Conservation (phyloP, 2,888 invertebrate species). For the Hypena proboscidalis region DNA sequence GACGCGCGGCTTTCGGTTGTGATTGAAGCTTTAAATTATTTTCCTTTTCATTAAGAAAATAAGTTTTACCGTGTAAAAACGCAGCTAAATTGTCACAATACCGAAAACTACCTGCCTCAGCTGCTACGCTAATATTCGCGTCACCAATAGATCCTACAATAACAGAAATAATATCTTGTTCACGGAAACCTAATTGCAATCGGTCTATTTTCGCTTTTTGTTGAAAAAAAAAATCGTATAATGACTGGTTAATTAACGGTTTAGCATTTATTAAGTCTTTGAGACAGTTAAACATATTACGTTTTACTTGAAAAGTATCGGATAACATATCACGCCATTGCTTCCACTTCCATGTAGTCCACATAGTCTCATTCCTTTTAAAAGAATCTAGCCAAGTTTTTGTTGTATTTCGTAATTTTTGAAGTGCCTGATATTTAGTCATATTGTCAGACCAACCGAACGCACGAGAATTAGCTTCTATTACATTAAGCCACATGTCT, state of each 20-base stretch:
- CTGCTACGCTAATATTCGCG: neutral
- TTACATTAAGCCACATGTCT: conserved; percentile 29
- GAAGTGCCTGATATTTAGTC: conserved; percentile 5
- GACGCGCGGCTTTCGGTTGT: neutral
- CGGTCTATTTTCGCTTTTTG: conserved; percentile 4
- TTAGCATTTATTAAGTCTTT: conserved; percentile 5
- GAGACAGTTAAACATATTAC: conserved; percentile 2
- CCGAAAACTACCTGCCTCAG: neutral
- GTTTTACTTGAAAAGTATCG: conserved; percentile 20
- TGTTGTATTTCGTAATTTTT: conserved; percentile 2
- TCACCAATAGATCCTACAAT: conserved; percentile 8
- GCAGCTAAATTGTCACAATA: conserved; percentile 6
- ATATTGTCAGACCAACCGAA: conserved; percentile 7
- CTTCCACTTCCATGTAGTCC: conserved; percentile 25
- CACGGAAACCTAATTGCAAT: conserved; percentile 1
- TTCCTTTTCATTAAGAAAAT: neutral
- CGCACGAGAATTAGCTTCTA: conserved; percentile 2
- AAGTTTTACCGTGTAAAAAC: conserved; percentile 1
- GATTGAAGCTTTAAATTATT: neutral
- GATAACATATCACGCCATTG: conserved; percentile 19
- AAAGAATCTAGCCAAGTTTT: conserved; percentile 6
- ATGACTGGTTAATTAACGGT: neutral
- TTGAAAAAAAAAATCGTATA: conserved; percentile 10
- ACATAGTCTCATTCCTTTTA: conserved; percentile 8
- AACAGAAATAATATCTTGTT: conserved; percentile 5